Evolutionary conservation across 37 sponge, comb jelly and placozoan species (phyloP).

Genomic region (Eunapius fragilis): DNA sequence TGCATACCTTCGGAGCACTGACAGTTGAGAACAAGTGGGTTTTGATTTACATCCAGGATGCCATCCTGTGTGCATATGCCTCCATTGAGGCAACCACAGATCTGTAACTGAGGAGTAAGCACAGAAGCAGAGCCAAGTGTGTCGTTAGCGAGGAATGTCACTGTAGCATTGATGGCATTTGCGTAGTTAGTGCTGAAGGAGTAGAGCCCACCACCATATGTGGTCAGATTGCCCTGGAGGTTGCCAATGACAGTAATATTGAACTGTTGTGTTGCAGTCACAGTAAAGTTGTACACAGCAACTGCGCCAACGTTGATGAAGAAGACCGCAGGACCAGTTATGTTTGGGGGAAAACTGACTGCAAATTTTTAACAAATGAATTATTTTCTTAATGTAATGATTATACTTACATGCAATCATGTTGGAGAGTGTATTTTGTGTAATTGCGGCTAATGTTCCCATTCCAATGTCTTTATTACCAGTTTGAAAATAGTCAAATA

Average conservation of each 20-base stretch:
- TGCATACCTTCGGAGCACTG: conserved; percentile 36
- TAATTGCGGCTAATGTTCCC: conserved; percentile 4
- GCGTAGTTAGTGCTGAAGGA: conserved; percentile 27
- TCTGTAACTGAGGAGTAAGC: conserved; percentile 22
- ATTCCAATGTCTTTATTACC: conserved; percentile 41
- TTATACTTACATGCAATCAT: conserved; percentile 6
- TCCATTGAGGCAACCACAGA: conserved; percentile 59
- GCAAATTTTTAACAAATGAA: not conserved
- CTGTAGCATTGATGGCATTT: not conserved
- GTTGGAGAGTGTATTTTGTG: not conserved
- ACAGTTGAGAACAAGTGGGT: conserved; percentile 39
- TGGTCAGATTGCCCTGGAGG: not conserved
- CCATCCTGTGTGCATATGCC: conserved; percentile 66
- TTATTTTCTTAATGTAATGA: not conserved
- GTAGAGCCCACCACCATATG: not conserved
- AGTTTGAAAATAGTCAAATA: conserved; percentile 68
- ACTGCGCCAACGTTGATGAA: conserved; percentile 10
- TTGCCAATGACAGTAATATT: not conserved
- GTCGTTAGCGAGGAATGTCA: conserved; percentile 36
- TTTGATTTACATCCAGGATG: conserved; percentile 5
- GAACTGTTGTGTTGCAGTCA: conserved; percentile 14
- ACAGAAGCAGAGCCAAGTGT: not conserved
- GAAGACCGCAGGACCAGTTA: conserved; percentile 33
- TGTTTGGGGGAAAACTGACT: conserved; percentile 67
- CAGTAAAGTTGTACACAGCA: conserved; percentile 36